These are phyloP conservation scores for Labia minor DNA, from an alignment of 2,888 invertebrate species.

Conservation along the genomic window DNA sequence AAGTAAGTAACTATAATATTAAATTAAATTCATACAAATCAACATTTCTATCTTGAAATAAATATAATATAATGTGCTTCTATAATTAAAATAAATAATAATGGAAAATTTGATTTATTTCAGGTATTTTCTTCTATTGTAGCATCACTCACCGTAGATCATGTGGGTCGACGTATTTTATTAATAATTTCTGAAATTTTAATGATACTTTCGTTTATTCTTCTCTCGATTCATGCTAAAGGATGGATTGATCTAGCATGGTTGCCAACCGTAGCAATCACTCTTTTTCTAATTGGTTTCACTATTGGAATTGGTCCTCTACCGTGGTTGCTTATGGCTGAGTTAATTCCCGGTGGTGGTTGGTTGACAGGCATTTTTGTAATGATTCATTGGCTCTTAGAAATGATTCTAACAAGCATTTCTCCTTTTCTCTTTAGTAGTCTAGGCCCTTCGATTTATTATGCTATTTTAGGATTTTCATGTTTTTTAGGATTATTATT, in stretches of 20 bases:
- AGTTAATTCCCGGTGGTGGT: constrained; percentile 47
- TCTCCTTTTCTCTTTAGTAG: constrained; percentile 37
- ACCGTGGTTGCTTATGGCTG: constrained; percentile 50
- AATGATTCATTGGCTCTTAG: constrained; percentile 44
- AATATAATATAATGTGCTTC: too few relatives aligned
- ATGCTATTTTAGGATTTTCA: constrained; percentile 45
- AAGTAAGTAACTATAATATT: too few relatives aligned
- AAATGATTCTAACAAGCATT: constrained; percentile 46
- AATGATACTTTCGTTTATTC: constrained; percentile 9
- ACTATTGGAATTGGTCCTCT: constrained; percentile 51
- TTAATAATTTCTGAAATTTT: constrained; percentile 18
- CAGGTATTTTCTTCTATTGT: not conserved
- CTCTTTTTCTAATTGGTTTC: constrained; percentile 48
- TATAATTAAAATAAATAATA: too few relatives aligned
- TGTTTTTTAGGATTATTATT: constrained; percentile 43
- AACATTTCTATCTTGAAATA: too few relatives aligned
- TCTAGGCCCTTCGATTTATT: constrained; percentile 43
- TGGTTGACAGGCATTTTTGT: constrained; percentile 46
- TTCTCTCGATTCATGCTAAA: not conserved
- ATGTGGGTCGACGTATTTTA: constrained; percentile 19
- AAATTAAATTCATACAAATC: too few relatives aligned
- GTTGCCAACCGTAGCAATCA: constrained; percentile 45
- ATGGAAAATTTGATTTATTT: too few relatives aligned
- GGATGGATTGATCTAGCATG: constrained; percentile 28
- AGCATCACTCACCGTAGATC: constrained; percentile 18